Conservation (phyloP, 1,140 invertebrate genomes). For the Asbolus verrucosus region DNA sequence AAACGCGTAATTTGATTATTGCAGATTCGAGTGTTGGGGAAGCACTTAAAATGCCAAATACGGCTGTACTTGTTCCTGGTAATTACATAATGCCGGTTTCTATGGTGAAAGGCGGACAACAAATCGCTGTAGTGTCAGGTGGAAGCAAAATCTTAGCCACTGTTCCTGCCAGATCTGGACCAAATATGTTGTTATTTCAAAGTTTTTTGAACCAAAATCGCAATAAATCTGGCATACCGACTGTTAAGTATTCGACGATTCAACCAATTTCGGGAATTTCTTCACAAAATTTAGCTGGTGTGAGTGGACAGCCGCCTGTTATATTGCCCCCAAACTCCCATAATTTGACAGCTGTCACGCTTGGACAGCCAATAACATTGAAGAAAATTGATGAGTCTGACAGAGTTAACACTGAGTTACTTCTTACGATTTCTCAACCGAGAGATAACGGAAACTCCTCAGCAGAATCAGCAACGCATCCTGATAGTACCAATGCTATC, state of each 20-base stretch:
- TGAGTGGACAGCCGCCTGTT: constrained; percentile 60
- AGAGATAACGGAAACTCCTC: constrained; percentile 54
- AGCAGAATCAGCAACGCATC: constrained; percentile 53
- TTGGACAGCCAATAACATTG: constrained; percentile 61
- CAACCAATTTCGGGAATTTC: constrained; percentile 65
- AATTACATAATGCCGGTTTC: constrained; percentile 78
- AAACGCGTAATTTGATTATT: constrained; percentile 70
- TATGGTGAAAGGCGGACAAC: constrained; percentile 76
- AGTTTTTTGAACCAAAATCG: constrained; percentile 68
- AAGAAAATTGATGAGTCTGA: constrained; percentile 61
- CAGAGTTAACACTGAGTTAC: constrained; percentile 58
- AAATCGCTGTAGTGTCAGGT: constrained; percentile 78
- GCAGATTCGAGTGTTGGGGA: constrained; percentile 69
- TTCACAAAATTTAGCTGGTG: constrained; percentile 58
- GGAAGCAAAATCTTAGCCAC: constrained; percentile 75
- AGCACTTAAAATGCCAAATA: constrained; percentile 69
- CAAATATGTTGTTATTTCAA: constrained; percentile 69
- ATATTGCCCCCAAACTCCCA: constrained; percentile 60
- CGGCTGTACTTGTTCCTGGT: constrained; percentile 75
- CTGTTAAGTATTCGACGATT: constrained; percentile 67
- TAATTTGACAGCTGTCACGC: constrained; percentile 58
- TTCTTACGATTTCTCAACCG: constrained; percentile 61
- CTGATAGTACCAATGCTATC: constrained; percentile 60
- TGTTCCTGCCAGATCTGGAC: constrained; percentile 70
- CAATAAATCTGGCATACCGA: constrained; percentile 64